Conservation (phyloP, 1,140 invertebrate species). For the Drosophila pseudoananassae region DNA sequence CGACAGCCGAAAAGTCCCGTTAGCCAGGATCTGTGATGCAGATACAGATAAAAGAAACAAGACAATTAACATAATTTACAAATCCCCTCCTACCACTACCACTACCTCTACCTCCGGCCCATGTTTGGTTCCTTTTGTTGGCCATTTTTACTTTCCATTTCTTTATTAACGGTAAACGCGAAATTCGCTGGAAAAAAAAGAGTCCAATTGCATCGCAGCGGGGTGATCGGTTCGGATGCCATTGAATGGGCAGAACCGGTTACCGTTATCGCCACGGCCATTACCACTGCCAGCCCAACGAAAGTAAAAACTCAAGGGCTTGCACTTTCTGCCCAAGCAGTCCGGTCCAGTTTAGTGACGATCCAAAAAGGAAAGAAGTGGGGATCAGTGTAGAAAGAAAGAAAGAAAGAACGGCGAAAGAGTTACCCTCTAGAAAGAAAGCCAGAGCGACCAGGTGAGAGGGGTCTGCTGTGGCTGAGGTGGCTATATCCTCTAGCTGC, state of each 20-base stretch:
- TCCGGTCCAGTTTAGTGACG: slow-evolving; percentile 32
- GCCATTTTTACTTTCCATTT: slow-evolving; percentile 73
- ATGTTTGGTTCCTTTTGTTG: slow-evolving; percentile 25
- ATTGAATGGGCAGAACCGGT: slow-evolving; percentile 65
- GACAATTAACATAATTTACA: slow-evolving; percentile 77
- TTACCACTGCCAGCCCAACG: slow-evolving; percentile 40
- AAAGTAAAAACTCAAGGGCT: slow-evolving; percentile 84
- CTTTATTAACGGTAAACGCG: slow-evolving; percentile 73
- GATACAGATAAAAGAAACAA: slow-evolving; percentile 43
- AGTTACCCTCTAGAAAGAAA: slow-evolving; percentile 44
- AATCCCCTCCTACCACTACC: slow-evolving; percentile 12
- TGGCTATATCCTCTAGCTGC: slow-evolving; percentile 55
- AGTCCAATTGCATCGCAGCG: slow-evolving; percentile 44
- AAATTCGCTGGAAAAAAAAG: slow-evolving; percentile 54
- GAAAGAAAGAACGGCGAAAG: slow-evolving; percentile 37
- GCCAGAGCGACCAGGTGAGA: slow-evolving; percentile 25
- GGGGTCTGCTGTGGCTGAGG: not conserved
- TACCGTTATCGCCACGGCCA: slow-evolving; percentile 17
- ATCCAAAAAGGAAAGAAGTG: slow-evolving; percentile 18
- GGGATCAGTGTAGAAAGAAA: slow-evolving; percentile 2
- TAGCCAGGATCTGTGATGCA: slow-evolving; percentile 59
- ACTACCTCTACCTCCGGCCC: not conserved
- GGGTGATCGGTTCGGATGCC: slow-evolving; percentile 34
- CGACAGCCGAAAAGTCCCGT: slow-evolving; percentile 50
- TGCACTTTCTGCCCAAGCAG: slow-evolving; percentile 76